Base-by-base conservation (phyloP, 92 coral and sea anemone genomes). In the Palythoa grandiflora region DNA sequence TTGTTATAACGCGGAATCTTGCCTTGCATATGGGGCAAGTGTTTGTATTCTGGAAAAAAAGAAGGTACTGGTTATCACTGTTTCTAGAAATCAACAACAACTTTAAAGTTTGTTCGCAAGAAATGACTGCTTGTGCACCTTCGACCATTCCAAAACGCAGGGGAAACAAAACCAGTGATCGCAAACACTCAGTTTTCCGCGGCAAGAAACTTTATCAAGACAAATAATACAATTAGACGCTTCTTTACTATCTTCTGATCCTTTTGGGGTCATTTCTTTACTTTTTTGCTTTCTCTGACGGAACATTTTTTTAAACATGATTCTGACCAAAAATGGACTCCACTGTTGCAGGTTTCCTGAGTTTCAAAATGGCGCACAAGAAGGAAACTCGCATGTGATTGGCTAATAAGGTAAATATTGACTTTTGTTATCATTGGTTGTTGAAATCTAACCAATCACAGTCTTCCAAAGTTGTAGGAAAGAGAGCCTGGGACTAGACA, bases 1-100 rank as follows among this genome's bases (percentile, higher is more conserved):
- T 97, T 51, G 99, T 89, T 83, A 97, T 94, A 88, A 97, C 94
- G 63, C 99, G 97, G 88, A 97, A 97, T 90, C 95, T 94, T 54
- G 92, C 91, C 81, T 97, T 97, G 93, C 99, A 97, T 75, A 97
- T 91, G 13, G 99, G 99, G 50, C 99, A 97, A 48, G 96, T 97
- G 89, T 97, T 97, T 79, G 99, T 97, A 78, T 95, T 97, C 99
- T 97, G 91, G 28, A 28, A 35, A 53, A 90, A 75, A 89, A 63
- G 54, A 73, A 83, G 50, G 21, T 52, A 53, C n/a, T 63, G 71
- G 66, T 70, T 66, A 75, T 10, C 80, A 75, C n/a, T 61, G 15
- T n/a, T 38, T 74, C 37, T 60, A 19, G 8, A 44, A 20, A 48
- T 5, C 71, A 89, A 71, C 2, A 2, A 17, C 59, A 16, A 71